Base-by-base conservation (phyloP, 2,797 vertebrate genomes). In the Ispidina lecontei region DNA sequence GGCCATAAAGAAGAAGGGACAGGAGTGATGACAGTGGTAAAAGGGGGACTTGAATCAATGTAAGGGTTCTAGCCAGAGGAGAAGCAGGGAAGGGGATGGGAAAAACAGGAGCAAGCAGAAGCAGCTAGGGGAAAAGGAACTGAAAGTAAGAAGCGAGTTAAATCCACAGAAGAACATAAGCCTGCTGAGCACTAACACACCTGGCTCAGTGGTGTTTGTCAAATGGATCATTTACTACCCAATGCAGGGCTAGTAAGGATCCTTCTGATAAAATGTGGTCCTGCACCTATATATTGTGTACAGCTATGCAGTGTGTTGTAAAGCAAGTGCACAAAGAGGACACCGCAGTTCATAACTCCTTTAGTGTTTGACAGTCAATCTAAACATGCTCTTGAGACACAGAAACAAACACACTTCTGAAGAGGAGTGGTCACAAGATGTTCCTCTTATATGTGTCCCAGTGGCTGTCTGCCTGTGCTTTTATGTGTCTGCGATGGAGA, bases 141-240 rank as follows among this genome's bases (percentile, higher is more conserved):
- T 44, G 63, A 68, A 84, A 69, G 33, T 5, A 26, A 10, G 20
- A 60, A 41, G 4, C 0, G 3, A 72, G 39, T 46, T 47, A 52
- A 17, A 79, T 9, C 21, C 51, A 37, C 14, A 1, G 8, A 18
- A 26, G 8, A 51, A 56, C n/a, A 17, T 19, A 9, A 83, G 29
- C 39, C 49, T 74, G 33, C 7, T 0, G 3, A 51, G 17, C 47
- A 18, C 23, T 15, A 44, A 46, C 0, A 2, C 2, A 14, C 14
- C 43, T 2, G 1, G 14, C 81, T 82, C 39, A 69, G 74, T 43
- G 0, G 0, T 2, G 21, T 11, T 17, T 71, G 11, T 25, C 1
- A 1, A 37, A 49, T 1, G 7, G 21, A 35, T n/a, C 21, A 14
- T 85, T 79, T 55, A 8, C 28, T n/a, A 13, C 22, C 18, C 3